Percentiles rank a stretch among this genome's conserved stretches.
These are phyloP conservation scores for Ptychobarbus kaznakovi DNA, from an alignment of 2,797 vertebrate species.

Conservation along the genomic window DNA sequence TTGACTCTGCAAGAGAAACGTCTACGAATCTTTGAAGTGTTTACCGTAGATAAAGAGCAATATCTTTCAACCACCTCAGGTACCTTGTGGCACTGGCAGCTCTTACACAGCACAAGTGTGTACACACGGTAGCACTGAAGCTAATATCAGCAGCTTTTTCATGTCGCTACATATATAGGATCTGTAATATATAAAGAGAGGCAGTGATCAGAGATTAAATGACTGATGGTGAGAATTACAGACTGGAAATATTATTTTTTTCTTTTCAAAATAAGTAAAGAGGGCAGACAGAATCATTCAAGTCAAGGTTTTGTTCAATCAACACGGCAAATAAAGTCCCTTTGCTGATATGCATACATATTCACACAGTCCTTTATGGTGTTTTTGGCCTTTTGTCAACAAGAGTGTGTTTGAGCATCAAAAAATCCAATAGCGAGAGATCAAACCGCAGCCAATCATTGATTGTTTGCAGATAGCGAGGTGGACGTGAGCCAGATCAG, in stretches of 20 bases:
- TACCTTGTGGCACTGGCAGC: slow-evolving; percentile 40
- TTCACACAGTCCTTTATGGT: slow-evolving; percentile 54
- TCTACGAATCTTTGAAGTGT: slow-evolving; percentile 44
- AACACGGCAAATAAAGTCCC: slow-evolving; percentile 46
- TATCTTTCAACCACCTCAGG: slow-evolving; percentile 42
- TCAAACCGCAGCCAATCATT: slow-evolving; percentile 45
- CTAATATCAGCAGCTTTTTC: slow-evolving; percentile 34
- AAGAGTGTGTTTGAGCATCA: slow-evolving; percentile 9
- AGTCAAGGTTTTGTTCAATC: slow-evolving; percentile 46
- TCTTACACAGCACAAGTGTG: slow-evolving; percentile 29
- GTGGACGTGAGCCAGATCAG: slow-evolving; percentile 35
- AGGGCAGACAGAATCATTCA: slow-evolving; percentile 24
- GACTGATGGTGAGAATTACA: slow-evolving; percentile 14
- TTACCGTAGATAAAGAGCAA: slow-evolving; percentile 45
- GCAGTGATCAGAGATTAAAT: slow-evolving; percentile 10
- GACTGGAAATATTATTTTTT: background rate
- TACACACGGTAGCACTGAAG: slow-evolving; percentile 1
- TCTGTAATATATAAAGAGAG: slow-evolving; percentile 11
- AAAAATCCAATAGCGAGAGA: slow-evolving; percentile 43
- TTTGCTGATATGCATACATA: slow-evolving; percentile 50
- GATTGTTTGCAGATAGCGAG: slow-evolving; percentile 31
- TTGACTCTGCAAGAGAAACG: slow-evolving; percentile 40
- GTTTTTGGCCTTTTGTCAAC: slow-evolving; percentile 49
- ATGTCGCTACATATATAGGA: slow-evolving; percentile 35
- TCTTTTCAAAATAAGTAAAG: slow-evolving; percentile 12